Base-by-base conservation (phyloP, 2,797 vertebrate species). In the Meriones psammophilus region DNA sequence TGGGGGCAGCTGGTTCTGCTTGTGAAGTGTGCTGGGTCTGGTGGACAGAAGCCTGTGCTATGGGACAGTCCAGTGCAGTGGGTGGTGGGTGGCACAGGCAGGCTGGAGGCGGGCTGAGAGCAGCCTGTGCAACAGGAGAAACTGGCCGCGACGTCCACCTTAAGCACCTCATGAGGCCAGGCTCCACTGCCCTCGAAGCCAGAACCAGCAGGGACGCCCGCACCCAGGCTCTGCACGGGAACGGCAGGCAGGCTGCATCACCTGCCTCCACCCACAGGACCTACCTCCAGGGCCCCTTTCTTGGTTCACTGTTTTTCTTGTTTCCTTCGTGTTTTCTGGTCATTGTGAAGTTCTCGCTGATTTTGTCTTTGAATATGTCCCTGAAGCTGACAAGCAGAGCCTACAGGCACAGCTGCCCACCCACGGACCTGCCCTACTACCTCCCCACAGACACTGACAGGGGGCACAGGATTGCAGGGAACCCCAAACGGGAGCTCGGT, bases 21-120 rank as follows among this genome's bases (percentile, higher is more conserved):
- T 42, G 30, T 39, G 14, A 1, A 73, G 13, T 9, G 10, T 14
- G 36, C 18, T 36, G n/a, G 5, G 22, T 18, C 39, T 20, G 18
- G 64, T 3, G 73, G 13, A 22, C 46, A 39, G 60, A 30, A 26
- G 58, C 18, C 77, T 54, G 56, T 33, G 69, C 7, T 33, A 0
- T 0, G 20, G 54, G 24, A 6, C 33, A 28, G 39, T 2, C 2
- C 33, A 50, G 39, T 58, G 4, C 22, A n/a, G 14, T 0, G 3
- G 24, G 24, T 50, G 87, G 30, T 3, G 36, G 9, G 33, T 42
- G 36, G 22, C 56, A 58, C 17, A 58, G 12, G 8, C 54, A 58
- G 12, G 8, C 42, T n/a, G 4, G n/a, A n/a, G 36, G 9, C 0
- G 4, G 54, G 7, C 3, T 1, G 71, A 39, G 39, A 0, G 9